Conservation (phyloP, 1,140 invertebrate genomes). For the Monochamus saltuarius region DNA sequence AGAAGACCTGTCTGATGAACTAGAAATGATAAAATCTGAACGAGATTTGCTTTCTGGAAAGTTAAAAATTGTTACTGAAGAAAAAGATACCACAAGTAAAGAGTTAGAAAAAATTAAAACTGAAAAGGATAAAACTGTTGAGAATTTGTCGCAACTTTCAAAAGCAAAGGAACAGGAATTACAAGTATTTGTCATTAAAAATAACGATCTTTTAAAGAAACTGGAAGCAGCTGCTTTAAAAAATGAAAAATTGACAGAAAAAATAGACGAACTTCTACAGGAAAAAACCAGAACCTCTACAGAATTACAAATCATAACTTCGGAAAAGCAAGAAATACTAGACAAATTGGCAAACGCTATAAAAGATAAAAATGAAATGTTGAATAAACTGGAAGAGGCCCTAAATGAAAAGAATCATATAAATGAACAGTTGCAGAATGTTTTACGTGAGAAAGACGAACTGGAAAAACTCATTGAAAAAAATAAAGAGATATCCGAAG, state of each 20-base stretch:
- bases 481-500: conserved; percentile 9
- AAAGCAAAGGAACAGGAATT: no score
- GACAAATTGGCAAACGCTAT: conserved; percentile 1
- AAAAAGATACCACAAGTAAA: background rate
- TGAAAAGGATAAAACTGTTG: no score
- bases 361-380: background rate
- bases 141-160: no score
- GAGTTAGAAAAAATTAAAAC: no score
- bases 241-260: background rate
- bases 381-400: conserved; percentile 3
- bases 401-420: conserved; percentile 7
- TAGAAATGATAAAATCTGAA: background rate
- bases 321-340: background rate
- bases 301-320: background rate
- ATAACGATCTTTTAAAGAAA: no score
- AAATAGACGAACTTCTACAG: background rate
- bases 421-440: background rate
- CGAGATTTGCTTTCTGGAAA: background rate
- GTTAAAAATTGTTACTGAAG: background rate
- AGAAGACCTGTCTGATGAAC: background rate
- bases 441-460: background rate
- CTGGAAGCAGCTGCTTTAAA: no score
- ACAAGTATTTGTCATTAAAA: no score
- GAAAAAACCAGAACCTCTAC: background rate
- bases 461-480: conserved; percentile 1